Evolutionary conservation across 2,888 invertebrate species (phyloP), one percentile per base, ranked within the genome.

Genomic region (Fabriciana adippe): DNA sequence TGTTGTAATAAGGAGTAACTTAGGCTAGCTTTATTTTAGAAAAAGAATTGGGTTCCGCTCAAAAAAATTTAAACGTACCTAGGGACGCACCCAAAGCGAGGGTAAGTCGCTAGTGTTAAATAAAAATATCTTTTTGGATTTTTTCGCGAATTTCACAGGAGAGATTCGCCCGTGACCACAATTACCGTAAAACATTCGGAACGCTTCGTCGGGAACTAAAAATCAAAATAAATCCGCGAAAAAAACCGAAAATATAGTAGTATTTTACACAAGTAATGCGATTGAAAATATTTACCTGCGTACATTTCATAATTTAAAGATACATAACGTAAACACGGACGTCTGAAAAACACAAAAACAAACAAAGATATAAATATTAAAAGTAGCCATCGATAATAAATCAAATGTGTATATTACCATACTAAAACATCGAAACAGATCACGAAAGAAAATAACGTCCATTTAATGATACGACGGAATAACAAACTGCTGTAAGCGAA

Each of bases 391-490:
- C 18, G 55, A 62, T 50, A 68, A 53, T 48, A 48, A 61, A 50
- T 62, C 61, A 61, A 61, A 61, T 61, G 51, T 26, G 51, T 61
- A 69, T 61, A 64, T 69, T 69, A 68, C 53, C 53, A 67, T 69
- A 55, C 66, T 55, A 56, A 64, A 70, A 54, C 57, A 60, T 64
- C 51, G 55, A 63, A 71, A 21, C 67, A 59, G 61, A 69, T 67
- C 62, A 56, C 67, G 64, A 50, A 67, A 53, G 51, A 59, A 54
- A 66, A 68, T 73, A 67, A 67, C 54, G 67, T 59, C 69, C 62
- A 66, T 68, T 68, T 70, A 72, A 73, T 69, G 71, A 73, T 67
- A 55, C 68, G 65, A 48, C 66, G 63, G 69, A 71, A 69, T 67
- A 72, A 68, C 64, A 72, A 72, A 69, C 64, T 63, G 63, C 64